These are phyloP conservation scores for Melanotus villosus DNA, from an alignment of 2,888 invertebrate genomes.

Conservation along the genomic window DNA sequence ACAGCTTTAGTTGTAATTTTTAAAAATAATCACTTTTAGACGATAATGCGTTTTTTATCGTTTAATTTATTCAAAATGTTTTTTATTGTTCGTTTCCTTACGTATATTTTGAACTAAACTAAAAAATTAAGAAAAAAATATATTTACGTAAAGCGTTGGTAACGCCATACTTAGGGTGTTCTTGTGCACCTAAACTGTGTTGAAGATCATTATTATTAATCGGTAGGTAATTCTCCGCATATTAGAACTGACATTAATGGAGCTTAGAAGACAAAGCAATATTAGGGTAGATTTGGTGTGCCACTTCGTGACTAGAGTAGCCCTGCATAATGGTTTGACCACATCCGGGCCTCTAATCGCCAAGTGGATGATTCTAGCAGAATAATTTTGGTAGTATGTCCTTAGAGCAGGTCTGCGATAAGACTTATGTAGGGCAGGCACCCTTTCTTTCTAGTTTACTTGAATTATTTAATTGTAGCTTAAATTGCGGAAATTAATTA, in stretches of 20 bases:
- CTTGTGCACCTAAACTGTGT: no score
- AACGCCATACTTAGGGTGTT: no score
- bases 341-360: conserved; percentile 4
- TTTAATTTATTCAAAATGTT: no score
- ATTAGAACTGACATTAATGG: conserved; percentile 4
- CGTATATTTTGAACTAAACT: no score
- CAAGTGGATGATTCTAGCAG: conserved; percentile 1
- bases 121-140: no score
- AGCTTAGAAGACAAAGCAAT: conserved; percentile 17
- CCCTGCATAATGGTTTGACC: conserved; percentile 15
- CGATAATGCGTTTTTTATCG: no score
- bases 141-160: no score
- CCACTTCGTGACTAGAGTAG: conserved; percentile 15
- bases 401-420: background rate
- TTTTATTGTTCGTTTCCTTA: no score
- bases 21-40: background rate
- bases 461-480: background rate
- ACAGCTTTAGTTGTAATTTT: background rate
- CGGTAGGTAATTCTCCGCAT: background rate
- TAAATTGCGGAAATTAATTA: background rate
- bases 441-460: no score
- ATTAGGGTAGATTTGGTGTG: conserved; percentile 15
- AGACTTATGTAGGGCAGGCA: background rate
- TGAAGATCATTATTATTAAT: no score
- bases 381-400: background rate